Evolutionary conservation across 2,113 vertebrate genomes (phyloP).

Genomic region (Chlorodrepanis virens): DNA sequence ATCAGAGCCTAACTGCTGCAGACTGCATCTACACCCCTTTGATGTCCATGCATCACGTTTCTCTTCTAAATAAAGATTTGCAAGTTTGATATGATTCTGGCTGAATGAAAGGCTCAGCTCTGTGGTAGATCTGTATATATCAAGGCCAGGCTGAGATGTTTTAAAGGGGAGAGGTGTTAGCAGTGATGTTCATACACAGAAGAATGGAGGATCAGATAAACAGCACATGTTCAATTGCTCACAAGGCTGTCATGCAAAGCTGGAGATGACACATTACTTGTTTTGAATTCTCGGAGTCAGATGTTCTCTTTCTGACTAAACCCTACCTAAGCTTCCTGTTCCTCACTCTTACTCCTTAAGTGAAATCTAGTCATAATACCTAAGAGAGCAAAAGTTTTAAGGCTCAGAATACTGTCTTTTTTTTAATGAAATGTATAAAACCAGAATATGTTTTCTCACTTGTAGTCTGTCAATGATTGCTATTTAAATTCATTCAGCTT

Average conservation of each 20-base stretch:
- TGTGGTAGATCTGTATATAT: neutral
- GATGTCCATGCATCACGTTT: accelerated
- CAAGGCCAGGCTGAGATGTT: neutral
- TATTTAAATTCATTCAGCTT: neutral
- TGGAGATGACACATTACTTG: neutral
- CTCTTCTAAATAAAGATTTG: neutral
- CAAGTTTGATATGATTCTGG: neutral
- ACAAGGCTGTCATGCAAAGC: neutral
- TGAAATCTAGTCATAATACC: neutral
- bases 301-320: constrained; percentile 35
- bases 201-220: constrained; percentile 15
- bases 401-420: neutral
- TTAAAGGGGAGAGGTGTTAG: neutral
- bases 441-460: neutral
- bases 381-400: neutral
- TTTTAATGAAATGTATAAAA: neutral
- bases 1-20: neutral
- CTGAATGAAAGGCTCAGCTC: neutral
- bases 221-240: neutral
- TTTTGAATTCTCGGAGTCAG: neutral
- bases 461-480: neutral
- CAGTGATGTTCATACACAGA: neutral
- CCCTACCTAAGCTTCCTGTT: constrained; percentile 21
- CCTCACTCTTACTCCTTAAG: neutral
- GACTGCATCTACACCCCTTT: neutral